These are phyloP conservation scores for Alcis repandata DNA, from an alignment of 2,888 invertebrate genomes.

Conservation along the genomic window DNA sequence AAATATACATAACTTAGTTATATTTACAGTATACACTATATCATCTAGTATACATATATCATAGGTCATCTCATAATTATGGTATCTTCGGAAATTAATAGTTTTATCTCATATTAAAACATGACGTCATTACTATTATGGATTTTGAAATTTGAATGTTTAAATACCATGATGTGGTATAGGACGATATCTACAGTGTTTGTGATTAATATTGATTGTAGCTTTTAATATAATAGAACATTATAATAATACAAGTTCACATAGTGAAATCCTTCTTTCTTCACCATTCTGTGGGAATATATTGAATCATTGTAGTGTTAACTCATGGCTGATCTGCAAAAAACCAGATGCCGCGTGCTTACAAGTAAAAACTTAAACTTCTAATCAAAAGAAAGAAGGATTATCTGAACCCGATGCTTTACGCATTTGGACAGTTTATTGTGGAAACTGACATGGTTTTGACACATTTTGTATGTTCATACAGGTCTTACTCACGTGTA, in stretches of 20 bases:
- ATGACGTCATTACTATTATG: slow-evolving; percentile 36
- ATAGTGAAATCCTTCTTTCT: slow-evolving; percentile 44
- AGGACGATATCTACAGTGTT: slow-evolving; percentile 45
- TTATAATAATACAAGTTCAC: slow-evolving; percentile 44
- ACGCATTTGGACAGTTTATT: slow-evolving; percentile 27
- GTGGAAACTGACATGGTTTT: background rate
- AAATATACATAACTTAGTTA: slow-evolving; percentile 42
- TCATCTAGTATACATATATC: slow-evolving; percentile 41
- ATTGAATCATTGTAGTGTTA: slow-evolving; percentile 22
- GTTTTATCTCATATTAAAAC: slow-evolving; percentile 35
- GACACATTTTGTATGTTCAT: slow-evolving; percentile 1
- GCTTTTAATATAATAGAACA: slow-evolving; percentile 48
- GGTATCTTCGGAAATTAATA: slow-evolving; percentile 40
- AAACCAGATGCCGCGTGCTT: slow-evolving; percentile 22
- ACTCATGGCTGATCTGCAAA: slow-evolving; percentile 12
- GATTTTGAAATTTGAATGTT: slow-evolving; percentile 46
- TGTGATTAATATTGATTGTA: slow-evolving; percentile 48
- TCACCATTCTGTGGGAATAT: slow-evolving; percentile 32
- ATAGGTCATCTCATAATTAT: slow-evolving; percentile 34
- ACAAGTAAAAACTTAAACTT: slow-evolving; percentile 5
- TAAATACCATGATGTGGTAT: slow-evolving; percentile 46
- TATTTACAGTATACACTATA: slow-evolving; percentile 38
- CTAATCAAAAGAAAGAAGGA: slow-evolving; percentile 28
- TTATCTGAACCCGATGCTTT: slow-evolving; percentile 22
- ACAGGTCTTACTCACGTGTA: background rate